Evolutionary conservation across 2,888 invertebrate genomes (phyloP), one percentile per base, ranked within the genome.

Genomic region (Lamellibrachia columna): DNA sequence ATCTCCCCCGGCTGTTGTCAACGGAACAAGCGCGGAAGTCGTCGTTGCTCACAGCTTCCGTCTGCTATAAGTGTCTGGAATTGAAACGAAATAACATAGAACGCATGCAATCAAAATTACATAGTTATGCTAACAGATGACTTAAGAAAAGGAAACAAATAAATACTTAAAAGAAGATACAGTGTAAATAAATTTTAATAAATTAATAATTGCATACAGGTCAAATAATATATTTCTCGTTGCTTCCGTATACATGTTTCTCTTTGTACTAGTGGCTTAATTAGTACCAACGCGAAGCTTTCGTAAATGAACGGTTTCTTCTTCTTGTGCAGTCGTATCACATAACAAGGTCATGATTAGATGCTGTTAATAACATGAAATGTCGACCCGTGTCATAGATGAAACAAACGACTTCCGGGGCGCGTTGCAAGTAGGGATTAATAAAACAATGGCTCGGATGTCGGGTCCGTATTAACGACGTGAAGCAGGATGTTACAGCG

Each of bases 71-170:
- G 55, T 55, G 55, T 55, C 55, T 55, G 55, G 1, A 55, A 7
- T 9, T 9, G 9, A 55, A 7, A 9, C 55, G 55, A 55, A 55
- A 55, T 9, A 55, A 9, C 9, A 7, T 55, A 9, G 55, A 55
- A 9, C 55, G 55, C 7, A 55, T 7, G 9, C 55, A 9, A 55
- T 7, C 55, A 55, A 55, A 55, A 55, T 55, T n/a, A 9, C 55
- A 55, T 55, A n/a, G 55, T 9, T 7, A 0, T 0, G 0, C 40
- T 0, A 0, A 40, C 40, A 0, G 0, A 40, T 0, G 40, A 0
- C 0, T 0, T 40, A 40, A 40, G 0, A 40, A 0, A 40, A 40
- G 40, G 40, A 40, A 40, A 40, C 40, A 40, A 40, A 40, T 40
- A 40, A 40, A 40, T 40, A 40, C 40, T 40, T 40, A 40, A 40